Evolutionary conservation across 2,797 vertebrate genomes (phyloP).

Genomic region (Myoxocephalus aenaeus): DNA sequence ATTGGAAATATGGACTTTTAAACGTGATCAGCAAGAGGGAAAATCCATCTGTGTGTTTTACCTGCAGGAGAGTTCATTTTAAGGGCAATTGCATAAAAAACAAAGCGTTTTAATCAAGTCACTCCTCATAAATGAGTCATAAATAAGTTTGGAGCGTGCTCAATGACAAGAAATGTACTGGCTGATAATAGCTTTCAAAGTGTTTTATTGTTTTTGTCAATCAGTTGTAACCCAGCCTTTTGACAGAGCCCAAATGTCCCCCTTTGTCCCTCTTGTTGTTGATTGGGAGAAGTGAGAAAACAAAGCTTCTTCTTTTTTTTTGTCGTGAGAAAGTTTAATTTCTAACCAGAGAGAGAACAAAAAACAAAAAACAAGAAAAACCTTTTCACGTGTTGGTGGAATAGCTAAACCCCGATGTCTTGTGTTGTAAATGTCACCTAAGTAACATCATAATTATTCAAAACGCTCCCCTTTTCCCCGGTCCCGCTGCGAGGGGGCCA

Average conservation of each 20-base stretch:
- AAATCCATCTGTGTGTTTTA: not conserved
- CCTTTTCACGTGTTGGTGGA: constrained; percentile 54
- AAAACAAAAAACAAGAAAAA: not conserved
- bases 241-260: constrained; percentile 58
- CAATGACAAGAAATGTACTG: constrained; percentile 54
- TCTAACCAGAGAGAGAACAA: constrained; percentile 22
- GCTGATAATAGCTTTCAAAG: constrained; percentile 56
- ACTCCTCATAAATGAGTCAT: constrained; percentile 35
- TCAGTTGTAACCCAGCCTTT: constrained; percentile 39
- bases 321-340: constrained; percentile 66
- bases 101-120: constrained; percentile 12
- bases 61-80: not conserved
- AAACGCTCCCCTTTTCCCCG: constrained; percentile 67
- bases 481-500: constrained; percentile 77
- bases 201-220: constrained; percentile 64
- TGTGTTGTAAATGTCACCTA: constrained; percentile 86
- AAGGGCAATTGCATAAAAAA: not conserved
- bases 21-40: not conserved
- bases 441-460: constrained; percentile 85
- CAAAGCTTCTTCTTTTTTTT: constrained; percentile 30
- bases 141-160: constrained; percentile 68
- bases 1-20: not conserved
- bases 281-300: constrained; percentile 61
- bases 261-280: constrained; percentile 52
- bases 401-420: constrained; percentile 61